Conservation (phyloP, 2,888 invertebrate genomes). For the Chloroclystis v-ata region DNA sequence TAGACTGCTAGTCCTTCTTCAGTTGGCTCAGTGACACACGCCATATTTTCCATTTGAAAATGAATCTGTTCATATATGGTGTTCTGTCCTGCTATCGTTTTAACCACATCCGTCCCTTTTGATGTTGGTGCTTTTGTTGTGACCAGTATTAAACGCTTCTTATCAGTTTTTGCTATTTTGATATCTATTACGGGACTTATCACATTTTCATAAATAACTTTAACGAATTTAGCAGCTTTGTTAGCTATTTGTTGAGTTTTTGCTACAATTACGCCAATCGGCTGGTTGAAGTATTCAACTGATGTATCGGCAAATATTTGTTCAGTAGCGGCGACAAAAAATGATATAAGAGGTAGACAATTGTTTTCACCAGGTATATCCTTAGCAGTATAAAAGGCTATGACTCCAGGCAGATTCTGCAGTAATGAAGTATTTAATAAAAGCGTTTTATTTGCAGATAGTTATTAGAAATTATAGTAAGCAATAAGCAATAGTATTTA, state of each 20-base stretch:
- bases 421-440: too few species aligned
- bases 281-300: slow-evolving; percentile 81
- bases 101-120: slow-evolving; percentile 54
- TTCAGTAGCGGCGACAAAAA: slow-evolving; percentile 37
- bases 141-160: slow-evolving; percentile 34
- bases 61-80: slow-evolving; percentile 82
- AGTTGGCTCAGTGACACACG: slow-evolving; percentile 79
- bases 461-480: too few species aligned
- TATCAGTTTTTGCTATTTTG: slow-evolving; percentile 38
- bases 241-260: slow-evolving; percentile 69
- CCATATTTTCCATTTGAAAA: slow-evolving; percentile 84
- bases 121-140: slow-evolving; percentile 37
- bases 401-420: slow-evolving; percentile 80
- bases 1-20: slow-evolving; percentile 84
- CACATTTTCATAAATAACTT: slow-evolving; percentile 68
- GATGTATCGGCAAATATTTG: slow-evolving; percentile 70
- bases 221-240: slow-evolving; percentile 74
- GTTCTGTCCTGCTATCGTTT: slow-evolving; percentile 69
- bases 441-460: too few species aligned
- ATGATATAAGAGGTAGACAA: slow-evolving; percentile 47
- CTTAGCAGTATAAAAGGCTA: slow-evolving; percentile 80
- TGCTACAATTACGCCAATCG: slow-evolving; percentile 82
- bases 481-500: too few species aligned
- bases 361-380: slow-evolving; percentile 83
- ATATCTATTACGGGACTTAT: slow-evolving; percentile 46